Evolutionary conservation across 2,113 vertebrate genomes (phyloP), one percentile per base, ranked within the genome.

Genomic region (Hassar affinis): DNA sequence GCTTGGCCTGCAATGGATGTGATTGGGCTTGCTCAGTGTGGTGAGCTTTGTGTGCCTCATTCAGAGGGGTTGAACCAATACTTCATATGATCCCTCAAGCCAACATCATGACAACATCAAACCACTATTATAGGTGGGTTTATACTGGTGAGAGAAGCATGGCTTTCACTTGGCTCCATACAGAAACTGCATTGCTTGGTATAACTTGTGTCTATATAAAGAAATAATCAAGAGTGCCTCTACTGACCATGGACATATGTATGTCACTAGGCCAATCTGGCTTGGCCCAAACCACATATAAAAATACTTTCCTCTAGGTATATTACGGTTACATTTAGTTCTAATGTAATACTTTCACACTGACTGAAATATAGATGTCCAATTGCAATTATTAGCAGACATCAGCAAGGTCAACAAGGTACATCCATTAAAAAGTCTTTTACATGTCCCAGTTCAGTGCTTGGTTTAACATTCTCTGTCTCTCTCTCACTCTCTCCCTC

Each of bases 1-100:
- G 89, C 78, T 85, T 89, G 88, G 88, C 87, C 84, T 91, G 88
- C 87, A 85, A 72, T 81, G 81, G 82, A 86, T 78, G 56, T 47
- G 33, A 85, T 12, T 35, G 14, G 78, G 62, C 82, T 81, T 66
- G 51, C 78, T 80, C 52, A 45, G 42, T 79, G 76, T 72, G 83
- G 61, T 85, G 35, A 72, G 71, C 22, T 47, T 74, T 76, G 56
- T 74, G 27, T 62, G 64, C 22, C 83, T 79, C 57, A 87, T 81
- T 79, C 66, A 82, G 54, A 78, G 64, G n/a, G 8, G 42, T 79
- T 68, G 79, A 82, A 75, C 61, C 80, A 69, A 59, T 74, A 74
- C 74, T 77, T 47, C 45, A 78, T 72, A 22, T 45, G 38, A 72
- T 61, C 51, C 2, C 61, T 79, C 68, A 30, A 72, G 42, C 77